A percentile compares a stretch with the other conserved stretches of the same genome.
Evolutionary conservation across 2,888 invertebrate genomes (phyloP).

Genomic region (Norana najaformis): DNA sequence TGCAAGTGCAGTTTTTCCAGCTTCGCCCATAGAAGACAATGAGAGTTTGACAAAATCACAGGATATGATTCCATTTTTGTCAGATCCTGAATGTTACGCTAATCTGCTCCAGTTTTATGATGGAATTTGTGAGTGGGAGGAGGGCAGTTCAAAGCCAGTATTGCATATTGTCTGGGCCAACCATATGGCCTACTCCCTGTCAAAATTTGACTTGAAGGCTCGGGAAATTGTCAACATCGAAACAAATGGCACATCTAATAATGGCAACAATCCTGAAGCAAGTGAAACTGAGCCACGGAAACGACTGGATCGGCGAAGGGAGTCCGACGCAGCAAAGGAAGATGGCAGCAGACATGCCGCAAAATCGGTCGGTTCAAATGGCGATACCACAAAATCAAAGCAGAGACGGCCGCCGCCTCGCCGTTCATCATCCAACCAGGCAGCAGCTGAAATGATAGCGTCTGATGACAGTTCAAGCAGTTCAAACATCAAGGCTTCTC

Average conservation of each 20-base stretch:
- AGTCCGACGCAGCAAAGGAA: neutral
- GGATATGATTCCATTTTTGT: neutral
- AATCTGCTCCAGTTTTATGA: constrained; percentile 89
- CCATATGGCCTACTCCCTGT: constrained; percentile 88
- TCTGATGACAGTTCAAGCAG: constrained; percentile 1
- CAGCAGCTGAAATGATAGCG: neutral
- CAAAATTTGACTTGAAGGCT: constrained; percentile 66
- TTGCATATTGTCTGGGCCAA: constrained; percentile 96
- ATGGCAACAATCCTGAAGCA: neutral
- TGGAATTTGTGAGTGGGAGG: constrained; percentile 96
- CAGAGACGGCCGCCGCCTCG: neutral
- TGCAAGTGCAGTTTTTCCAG: neutral
- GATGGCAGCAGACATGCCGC: neutral
- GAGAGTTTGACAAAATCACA: neutral
- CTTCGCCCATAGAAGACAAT: neutral
- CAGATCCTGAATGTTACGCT: constrained; percentile 86
- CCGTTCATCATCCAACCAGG: neutral
- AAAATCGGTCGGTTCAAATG: neutral
- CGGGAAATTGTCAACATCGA: constrained; percentile 34
- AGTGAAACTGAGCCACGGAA: constrained; percentile 19
- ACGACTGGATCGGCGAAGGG: constrained; percentile 1
- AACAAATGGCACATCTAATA: neutral
- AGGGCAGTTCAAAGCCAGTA: constrained; percentile 90
- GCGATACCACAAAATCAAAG: neutral
- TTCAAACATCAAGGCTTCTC: neutral